A percentile compares a stretch with the other conserved stretches of the same genome.
phyloP scores from a whole-genome alignment of 2,113 vertebrate genomes.

The Pollimyrus isidori region DNA sequence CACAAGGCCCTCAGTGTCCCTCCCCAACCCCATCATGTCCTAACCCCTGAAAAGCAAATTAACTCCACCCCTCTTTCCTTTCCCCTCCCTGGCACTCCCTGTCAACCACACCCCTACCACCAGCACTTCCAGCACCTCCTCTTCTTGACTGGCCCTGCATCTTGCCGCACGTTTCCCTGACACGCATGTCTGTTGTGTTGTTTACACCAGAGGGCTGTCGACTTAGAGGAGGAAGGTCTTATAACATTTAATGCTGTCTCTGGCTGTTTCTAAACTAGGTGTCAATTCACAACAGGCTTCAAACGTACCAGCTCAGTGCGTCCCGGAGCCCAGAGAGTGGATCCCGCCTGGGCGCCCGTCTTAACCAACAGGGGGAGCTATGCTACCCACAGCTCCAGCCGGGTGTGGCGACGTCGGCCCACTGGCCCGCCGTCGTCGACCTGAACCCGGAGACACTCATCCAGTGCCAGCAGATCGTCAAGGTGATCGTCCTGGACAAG shows the following conservation, averaged over 20 bases:
- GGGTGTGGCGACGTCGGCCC: constrained; percentile 65
- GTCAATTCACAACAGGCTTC: constrained; percentile 99
- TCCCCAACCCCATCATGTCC: background rate
- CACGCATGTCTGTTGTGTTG: constrained; percentile 61
- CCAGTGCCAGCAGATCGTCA: constrained; percentile 98
- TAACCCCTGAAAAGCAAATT: background rate
- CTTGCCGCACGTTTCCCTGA: constrained; percentile 29
- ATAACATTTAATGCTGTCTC: constrained; percentile 98
- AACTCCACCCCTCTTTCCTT: background rate
- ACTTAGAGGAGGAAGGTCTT: constrained; percentile 78
- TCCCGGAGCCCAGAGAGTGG: constrained; percentile 65
- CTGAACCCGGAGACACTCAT: constrained; percentile 88
- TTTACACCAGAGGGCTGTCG: constrained; percentile 69
- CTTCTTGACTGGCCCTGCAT: constrained; percentile 18
- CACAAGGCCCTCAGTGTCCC: constrained; percentile 58
- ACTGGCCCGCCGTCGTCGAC: constrained; percentile 60
- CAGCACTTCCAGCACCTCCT: constrained; percentile 17
- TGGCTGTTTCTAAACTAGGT: constrained; percentile 99
- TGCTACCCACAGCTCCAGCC: constrained; percentile 48
- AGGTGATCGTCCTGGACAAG: constrained; percentile 98
- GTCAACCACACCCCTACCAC: constrained; percentile 10
- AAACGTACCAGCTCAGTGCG: constrained; percentile 91
- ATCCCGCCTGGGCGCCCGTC: constrained; percentile 65
- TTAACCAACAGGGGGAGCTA: constrained; percentile 49
- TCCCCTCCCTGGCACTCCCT: constrained; percentile 30